Base-by-base conservation (phyloP, 2,888 invertebrate species). In the Bugula neritina region DNA sequence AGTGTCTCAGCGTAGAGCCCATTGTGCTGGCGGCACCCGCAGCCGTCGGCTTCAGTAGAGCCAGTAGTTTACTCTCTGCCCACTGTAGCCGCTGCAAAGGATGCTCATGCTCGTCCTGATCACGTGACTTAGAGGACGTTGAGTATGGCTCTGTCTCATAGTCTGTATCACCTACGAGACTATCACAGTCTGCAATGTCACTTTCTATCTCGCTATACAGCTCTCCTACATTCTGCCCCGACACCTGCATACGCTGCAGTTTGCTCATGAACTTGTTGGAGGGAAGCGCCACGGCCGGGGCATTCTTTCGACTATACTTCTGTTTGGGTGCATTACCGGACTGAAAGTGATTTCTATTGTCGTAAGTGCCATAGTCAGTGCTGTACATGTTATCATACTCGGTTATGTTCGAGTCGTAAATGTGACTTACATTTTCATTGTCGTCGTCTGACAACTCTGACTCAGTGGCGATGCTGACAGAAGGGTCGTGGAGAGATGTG, bases 61-160 rank as follows among this genome's bases (percentile, higher is more conserved):
- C 91, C 2, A 63, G 31, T 34, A 63, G 31, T 13, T 27, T 2
- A 63, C 31, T 63, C 31, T 63, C 63, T 2, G 63, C 31, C 34
- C 29, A 34, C 34, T 63, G 63, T 5, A 55, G 25, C 5, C 27
- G 21, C 3, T 63, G 63, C 5, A 27, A 34, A 31, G 63, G 63
- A 63, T 63, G 63, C 3, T 13, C 63, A 25, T 57, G 25, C n/a
- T n/a, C n/a, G n/a, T n/a, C n/a, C 10, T 43, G 3, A 13, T 34
- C 63, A 13, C 31, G 63, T 29, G 63, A 63, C n/a, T 5, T 17
- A 91, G 77, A 92, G 89, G 69, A 92, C 88, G 13, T 92, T 88
- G 21, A 92, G 92, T 29, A 92, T 92, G 52, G 92, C 92, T 74
- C 92, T 87, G 5, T 92, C 92, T 1, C 92, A 92, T 75, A 92